Evolutionary conservation across 2,888 invertebrate species (phyloP).

Genomic region (Scaptomyza caliginosa): DNA sequence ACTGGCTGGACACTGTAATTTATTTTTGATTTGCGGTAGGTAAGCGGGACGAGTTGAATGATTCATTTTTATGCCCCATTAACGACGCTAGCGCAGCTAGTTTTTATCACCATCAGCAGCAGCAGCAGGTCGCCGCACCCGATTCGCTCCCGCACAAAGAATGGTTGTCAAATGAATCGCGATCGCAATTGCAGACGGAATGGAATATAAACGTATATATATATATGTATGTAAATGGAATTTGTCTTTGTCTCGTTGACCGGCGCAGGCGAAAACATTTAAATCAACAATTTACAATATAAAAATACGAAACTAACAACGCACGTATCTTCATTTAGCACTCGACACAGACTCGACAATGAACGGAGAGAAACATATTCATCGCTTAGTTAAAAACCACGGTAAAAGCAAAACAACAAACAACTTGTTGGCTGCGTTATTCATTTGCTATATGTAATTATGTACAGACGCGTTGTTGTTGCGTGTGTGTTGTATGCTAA

Average conservation of each 20-base stretch:
- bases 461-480: no score
- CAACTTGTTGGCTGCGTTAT: slow-evolving; percentile 31
- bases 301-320: slow-evolving; percentile 7
- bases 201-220: slow-evolving; percentile 6
- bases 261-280: slow-evolving; percentile 23
- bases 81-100: slow-evolving; percentile 16
- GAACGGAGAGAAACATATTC: slow-evolving; percentile 17
- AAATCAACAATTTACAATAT: background rate
- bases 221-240: background rate
- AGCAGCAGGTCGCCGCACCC: slow-evolving; percentile 16
- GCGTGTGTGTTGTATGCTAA: slow-evolving; percentile 14
- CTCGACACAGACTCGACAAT: slow-evolving; percentile 28
- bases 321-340: slow-evolving; percentile 19
- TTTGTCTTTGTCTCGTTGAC: slow-evolving; percentile 7
- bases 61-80: slow-evolving; percentile 46
- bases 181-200: slow-evolving; percentile 17
- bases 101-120: slow-evolving; percentile 42
- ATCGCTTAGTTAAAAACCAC: slow-evolving; percentile 28
- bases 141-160: background rate
- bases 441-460: background rate
- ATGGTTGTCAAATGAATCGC: slow-evolving; percentile 25
- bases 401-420: slow-evolving; percentile 22
- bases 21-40: slow-evolving; percentile 46
- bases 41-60: slow-evolving; percentile 26
- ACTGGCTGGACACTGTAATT: slow-evolving; percentile 34